Conservation (phyloP, 1,140 invertebrate species). For the Papilio glaucus region DNA sequence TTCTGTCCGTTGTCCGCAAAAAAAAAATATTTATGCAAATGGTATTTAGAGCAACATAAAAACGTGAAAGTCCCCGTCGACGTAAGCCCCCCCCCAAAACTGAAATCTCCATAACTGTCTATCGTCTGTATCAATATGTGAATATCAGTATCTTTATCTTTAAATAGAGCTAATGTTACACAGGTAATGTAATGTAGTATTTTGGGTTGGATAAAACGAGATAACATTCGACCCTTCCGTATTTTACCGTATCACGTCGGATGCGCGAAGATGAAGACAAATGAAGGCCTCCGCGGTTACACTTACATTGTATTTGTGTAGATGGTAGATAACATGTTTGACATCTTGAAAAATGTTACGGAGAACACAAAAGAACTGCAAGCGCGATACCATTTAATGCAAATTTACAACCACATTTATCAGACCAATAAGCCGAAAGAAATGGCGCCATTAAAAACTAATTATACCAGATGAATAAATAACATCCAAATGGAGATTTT, state of each 20-base stretch:
- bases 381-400: background rate
- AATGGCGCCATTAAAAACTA: too few species aligned
- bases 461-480: too few species aligned
- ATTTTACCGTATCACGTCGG: conserved; percentile 5
- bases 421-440: too few species aligned
- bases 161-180: background rate
- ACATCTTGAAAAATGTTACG: background rate
- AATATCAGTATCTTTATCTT: background rate
- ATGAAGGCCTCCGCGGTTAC: background rate
- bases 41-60: too few species aligned
- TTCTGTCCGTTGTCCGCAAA: too few species aligned
- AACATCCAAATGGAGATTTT: too few species aligned
- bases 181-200: background rate
- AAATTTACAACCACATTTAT: background rate
- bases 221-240: background rate
- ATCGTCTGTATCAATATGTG: background rate
- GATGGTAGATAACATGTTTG: background rate
- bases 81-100: too few species aligned
- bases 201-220: background rate
- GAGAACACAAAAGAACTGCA: background rate
- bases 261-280: background rate
- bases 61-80: too few species aligned
- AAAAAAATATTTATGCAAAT: too few species aligned
- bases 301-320: background rate
- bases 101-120: background rate